Percentiles rank a stretch among this genome's conserved stretches.
Evolutionary conservation across 2,797 vertebrate genomes (phyloP).

Genomic region (Danio kyathit): DNA sequence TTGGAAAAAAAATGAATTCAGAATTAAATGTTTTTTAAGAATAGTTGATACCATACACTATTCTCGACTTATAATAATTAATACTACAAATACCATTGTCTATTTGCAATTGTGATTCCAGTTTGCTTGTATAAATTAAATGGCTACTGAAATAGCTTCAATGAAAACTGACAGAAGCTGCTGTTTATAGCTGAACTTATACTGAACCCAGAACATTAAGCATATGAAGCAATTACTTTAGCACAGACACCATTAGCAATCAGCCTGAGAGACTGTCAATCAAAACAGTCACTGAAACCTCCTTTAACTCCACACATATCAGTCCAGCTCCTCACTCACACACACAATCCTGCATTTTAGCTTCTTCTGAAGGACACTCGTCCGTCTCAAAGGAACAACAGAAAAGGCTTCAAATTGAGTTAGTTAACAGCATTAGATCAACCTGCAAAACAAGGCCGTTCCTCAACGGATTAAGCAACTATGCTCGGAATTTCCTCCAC

Average conservation of each 20-base stretch:
- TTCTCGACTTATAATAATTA: neutral
- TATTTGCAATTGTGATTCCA: neutral
- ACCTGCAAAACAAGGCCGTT: conserved; percentile 10
- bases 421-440: conserved; percentile 39
- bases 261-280: neutral
- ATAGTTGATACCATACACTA: neutral
- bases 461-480: conserved; percentile 35
- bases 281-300: neutral
- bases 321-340: neutral
- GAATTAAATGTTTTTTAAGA: neutral
- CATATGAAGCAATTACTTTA: neutral
- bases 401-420: conserved; percentile 14
- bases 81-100: neutral
- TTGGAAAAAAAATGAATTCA: too few species aligned
- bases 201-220: neutral
- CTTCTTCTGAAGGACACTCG: neutral
- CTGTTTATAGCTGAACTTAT: neutral
- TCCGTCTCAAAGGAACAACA: neutral
- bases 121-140: neutral
- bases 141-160: neutral
- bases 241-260: neutral
- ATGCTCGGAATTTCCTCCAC: conserved; percentile 37
- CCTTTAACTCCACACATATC: conserved; percentile 6
- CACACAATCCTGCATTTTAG: neutral
- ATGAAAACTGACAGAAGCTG: neutral